phyloP scores from a whole-genome alignment of 2,888 invertebrate species.

The Tiliacea citrago region DNA sequence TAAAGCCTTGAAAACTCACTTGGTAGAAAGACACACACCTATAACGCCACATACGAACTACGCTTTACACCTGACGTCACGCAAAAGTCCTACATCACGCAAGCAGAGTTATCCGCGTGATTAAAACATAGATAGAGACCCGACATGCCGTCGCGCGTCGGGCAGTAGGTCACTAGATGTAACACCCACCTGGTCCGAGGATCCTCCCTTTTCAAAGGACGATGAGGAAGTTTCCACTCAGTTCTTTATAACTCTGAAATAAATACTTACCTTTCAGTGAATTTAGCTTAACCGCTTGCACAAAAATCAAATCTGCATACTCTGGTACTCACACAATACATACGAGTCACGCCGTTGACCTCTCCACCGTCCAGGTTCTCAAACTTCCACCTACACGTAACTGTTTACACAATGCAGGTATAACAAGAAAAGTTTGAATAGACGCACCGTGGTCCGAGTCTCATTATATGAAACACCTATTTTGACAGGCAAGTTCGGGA shows the following conservation, averaged over 20 bases:
- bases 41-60: neutral
- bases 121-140: neutral
- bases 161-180: neutral
- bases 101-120: neutral
- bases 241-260: neutral
- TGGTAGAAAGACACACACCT: too few species aligned
- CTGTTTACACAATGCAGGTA: neutral
- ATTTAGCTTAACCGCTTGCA: neutral
- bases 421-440: slow-evolving; percentile 68
- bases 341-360: neutral
- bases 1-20: too few species aligned
- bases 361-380: neutral
- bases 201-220: too few species aligned
- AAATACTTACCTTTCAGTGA: neutral
- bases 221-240: neutral
- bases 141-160: neutral
- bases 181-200: neutral
- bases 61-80: neutral
- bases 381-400: slow-evolving; percentile 4
- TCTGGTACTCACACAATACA: slow-evolving; percentile 6
- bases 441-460: slow-evolving; percentile 42
- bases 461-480: slow-evolving; percentile 64
- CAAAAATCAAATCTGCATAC: neutral
- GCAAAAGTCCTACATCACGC: neutral
- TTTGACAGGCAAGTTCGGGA: slow-evolving; percentile 60